Base-by-base conservation (phyloP, 2,113 vertebrate genomes). In the Centropus bengalensis region DNA sequence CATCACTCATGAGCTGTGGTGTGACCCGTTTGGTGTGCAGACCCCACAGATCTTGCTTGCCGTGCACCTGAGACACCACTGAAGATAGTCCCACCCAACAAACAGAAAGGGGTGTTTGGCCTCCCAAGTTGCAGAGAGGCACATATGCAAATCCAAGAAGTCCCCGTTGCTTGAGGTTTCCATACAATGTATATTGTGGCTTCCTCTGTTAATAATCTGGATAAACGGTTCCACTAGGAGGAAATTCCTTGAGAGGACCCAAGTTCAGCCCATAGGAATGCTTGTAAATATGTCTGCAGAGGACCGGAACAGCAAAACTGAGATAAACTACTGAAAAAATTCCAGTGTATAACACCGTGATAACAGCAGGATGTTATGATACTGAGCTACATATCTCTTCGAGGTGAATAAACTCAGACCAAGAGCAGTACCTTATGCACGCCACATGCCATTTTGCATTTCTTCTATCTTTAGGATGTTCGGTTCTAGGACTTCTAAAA, bases 1-100 rank as follows among this genome's bases (percentile, higher is more conserved):
- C 58, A 38, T 77, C 3, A 0, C 54, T 84, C 33, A 40, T 0
- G 0, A 49, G 49, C 30, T 83, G 5, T 23, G 54, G 18, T 8
- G n/a, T 51, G 32, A 47, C 56, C 73, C 22, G 5, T 47, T 59
- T 14, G 63, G 18, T 73, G 58, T 9, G 6, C 3, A 23, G 44
- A 33, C 21, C 22, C 51, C 6, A 2, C 0, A 1, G n/a, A 8
- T 62, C 71, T 83, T 44, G 56, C 19, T 19, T 45, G 54, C 23
- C 2, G 1, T 19, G 33, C 44, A 56, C 30, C 26, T 78, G 56
- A n/a, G 75, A 18, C 28, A 23, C 8, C 54, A 56, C 38, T 63
- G 67, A 86, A 79, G 8, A 3, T 33, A 4, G 0, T 45, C 14
- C 18, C 5, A 2, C n/a, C 18, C 20, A 14, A 51, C 7, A 38